These are phyloP conservation scores for Aspidoscelis tigris DNA, from an alignment of 2,113 vertebrate species.

Conservation along the genomic window DNA sequence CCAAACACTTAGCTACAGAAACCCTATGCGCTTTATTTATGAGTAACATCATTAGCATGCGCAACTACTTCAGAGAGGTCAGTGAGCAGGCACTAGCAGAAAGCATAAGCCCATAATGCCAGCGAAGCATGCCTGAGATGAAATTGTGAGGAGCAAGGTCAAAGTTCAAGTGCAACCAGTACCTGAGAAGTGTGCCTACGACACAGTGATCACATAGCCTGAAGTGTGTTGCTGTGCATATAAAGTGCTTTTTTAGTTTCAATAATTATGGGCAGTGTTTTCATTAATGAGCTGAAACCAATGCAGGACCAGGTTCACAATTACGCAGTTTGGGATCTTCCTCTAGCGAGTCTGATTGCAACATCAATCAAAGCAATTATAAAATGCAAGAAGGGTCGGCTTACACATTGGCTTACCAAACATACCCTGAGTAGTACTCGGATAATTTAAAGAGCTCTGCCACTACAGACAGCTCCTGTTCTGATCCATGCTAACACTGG, in stretches of 20 bases:
- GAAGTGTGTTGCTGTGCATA: constrained; percentile 41
- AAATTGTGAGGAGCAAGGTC: constrained; percentile 32
- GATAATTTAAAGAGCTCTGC: background rate
- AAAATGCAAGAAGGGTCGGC: background rate
- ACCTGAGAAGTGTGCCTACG: constrained; percentile 31
- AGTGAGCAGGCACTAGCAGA: constrained; percentile 4
- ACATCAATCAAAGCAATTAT: constrained; percentile 32
- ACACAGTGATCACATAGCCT: constrained; percentile 24
- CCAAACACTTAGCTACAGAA: background rate
- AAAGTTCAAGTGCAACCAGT: constrained; percentile 25
- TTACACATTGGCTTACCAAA: background rate
- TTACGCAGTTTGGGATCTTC: constrained; percentile 40
- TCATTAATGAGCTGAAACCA: constrained; percentile 42
- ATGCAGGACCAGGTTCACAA: constrained; percentile 38
- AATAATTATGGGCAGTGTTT: constrained; percentile 38
- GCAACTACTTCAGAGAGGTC: constrained; percentile 26
- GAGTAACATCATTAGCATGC: background rate
- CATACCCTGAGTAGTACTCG: background rate
- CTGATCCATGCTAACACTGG: background rate
- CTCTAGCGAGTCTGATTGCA: constrained; percentile 21
- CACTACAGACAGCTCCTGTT: background rate
- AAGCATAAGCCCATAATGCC: constrained; percentile 15
- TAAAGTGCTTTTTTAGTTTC: constrained; percentile 36
- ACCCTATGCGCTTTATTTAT: background rate
- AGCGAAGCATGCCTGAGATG: constrained; percentile 27